Base-by-base conservation (phyloP, 2,888 invertebrate genomes). In the Netelia inedita region DNA sequence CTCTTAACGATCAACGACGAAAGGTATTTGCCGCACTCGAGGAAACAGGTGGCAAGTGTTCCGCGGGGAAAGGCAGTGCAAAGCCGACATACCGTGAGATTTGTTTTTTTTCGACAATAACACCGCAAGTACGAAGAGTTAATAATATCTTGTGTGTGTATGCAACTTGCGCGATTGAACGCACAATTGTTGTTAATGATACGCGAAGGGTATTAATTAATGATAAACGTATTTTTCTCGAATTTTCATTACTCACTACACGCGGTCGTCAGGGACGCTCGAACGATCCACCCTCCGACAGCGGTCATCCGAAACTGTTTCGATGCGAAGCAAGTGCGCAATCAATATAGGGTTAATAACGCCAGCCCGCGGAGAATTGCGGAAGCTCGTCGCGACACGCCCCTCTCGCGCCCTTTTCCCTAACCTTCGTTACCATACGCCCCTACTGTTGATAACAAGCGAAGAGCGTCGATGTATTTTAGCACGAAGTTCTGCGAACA, bases 271-370 rank as follows among this genome's bases (percentile, higher is more conserved):
- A 63, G 46, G 5, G 43, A 55, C 79, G 46, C 82, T 71, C 79
- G 74, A 35, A 59, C 28, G 72, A 76, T 68, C 28, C 61, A 59
- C 66, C 68, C 75, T 75, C 72, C 55, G 50, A 55, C 55, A 71
- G 19, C n/a, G 16, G 5, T 50, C 10, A 41, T 21, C 16, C 55
- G 16, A 35, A 16, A 23, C 50, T 57, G 10, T 57, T 35, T 43
- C 50, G 50, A 50, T 10, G 11, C 61, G 71, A 59, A 59, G 35
- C 43, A 50, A 59, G 53, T 50, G 43, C 68, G 59, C 85, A 65
- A 85, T 85, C 79, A 65, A 79, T 69, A 83, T 74, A 28, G 63
- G 69, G 41, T 2, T 19, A 28, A n/a, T 14, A 16, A 55, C 84
- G 78, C 81, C 65, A 57, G 41, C 84, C 50, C 3, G 50, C 71